A percentile compares a stretch with the other conserved stretches of the same genome.
Conservation (phyloP, 2,888 invertebrate genomes). For the Liodrosophila aerea region DNA sequence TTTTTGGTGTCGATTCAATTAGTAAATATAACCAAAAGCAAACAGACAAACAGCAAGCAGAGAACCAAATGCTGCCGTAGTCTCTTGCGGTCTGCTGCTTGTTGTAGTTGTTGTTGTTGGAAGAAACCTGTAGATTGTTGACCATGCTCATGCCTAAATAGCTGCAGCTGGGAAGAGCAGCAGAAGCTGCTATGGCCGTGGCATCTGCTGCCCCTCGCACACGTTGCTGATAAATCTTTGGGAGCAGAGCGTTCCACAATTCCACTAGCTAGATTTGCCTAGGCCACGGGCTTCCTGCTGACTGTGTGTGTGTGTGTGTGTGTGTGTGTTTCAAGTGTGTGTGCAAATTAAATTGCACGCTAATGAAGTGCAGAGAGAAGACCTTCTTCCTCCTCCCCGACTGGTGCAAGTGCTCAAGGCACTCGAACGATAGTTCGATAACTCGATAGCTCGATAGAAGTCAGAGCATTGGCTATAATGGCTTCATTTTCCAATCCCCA, state of each 20-base stretch:
- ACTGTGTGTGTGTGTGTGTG: conserved; percentile 15
- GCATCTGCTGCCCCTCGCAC: conserved; percentile 32
- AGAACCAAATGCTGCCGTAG: conserved; percentile 49
- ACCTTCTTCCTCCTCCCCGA: conserved; percentile 1
- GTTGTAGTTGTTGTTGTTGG: neutral
- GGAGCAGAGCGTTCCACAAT: conserved; percentile 15
- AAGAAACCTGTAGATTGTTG: conserved; percentile 74
- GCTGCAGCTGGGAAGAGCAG: conserved; percentile 31
- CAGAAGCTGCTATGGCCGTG: conserved; percentile 29
- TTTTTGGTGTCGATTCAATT: conserved; percentile 82
- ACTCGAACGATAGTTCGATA: conserved; percentile 18
- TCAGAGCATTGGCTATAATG: conserved; percentile 26
- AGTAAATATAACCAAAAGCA: conserved; percentile 81
- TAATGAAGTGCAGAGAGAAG: conserved; percentile 61
- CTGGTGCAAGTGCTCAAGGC: neutral
- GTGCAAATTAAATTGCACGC: conserved; percentile 76
- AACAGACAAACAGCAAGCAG: conserved; percentile 66
- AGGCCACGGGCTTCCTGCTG: conserved; percentile 64
- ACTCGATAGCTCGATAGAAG: conserved; percentile 19
- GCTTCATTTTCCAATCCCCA: conserved; percentile 51
- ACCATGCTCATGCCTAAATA: conserved; percentile 72
- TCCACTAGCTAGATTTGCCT: conserved; percentile 9
- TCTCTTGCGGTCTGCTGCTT: conserved; percentile 10
- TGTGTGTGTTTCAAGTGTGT: conserved; percentile 46
- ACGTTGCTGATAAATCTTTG: conserved; percentile 65